These are phyloP conservation scores for Oscheius sp. DNA, from an alignment of 2,888 invertebrate genomes.

Conservation along the genomic window DNA sequence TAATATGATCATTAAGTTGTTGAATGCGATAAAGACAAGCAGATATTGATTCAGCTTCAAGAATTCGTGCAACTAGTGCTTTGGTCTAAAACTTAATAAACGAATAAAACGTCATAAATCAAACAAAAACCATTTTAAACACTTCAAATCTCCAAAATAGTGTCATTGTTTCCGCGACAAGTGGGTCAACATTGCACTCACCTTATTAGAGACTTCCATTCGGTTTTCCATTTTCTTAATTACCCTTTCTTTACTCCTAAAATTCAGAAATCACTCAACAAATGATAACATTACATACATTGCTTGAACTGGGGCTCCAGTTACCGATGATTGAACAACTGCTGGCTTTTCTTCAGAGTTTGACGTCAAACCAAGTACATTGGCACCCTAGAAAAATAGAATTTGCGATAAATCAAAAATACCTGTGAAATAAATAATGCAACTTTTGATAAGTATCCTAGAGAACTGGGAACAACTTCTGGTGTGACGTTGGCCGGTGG, in stretches of 20 bases:
- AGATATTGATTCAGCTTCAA: slow-evolving; percentile 46
- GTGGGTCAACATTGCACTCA: too few relatives aligned
- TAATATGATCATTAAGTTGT: slow-evolving; percentile 59
- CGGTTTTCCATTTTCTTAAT: slow-evolving; percentile 54
- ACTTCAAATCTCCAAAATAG: too few relatives aligned
- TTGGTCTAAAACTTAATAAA: too few relatives aligned
- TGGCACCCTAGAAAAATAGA: slow-evolving; percentile 13
- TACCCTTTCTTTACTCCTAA: slow-evolving; percentile 9
- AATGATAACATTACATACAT: neutral
- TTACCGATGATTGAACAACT: slow-evolving; percentile 5
- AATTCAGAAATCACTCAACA: neutral
- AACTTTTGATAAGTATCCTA: slow-evolving; percentile 19
- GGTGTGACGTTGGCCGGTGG: neutral
- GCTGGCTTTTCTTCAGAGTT: slow-evolving; percentile 1
- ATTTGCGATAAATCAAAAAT: neutral
- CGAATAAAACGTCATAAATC: neutral
- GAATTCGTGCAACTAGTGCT: slow-evolving; percentile 48
- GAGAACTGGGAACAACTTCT: slow-evolving; percentile 5
- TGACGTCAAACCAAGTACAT: slow-evolving; percentile 11
- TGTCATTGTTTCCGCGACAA: too few relatives aligned
- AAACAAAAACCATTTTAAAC: neutral
- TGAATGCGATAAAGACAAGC: slow-evolving; percentile 45
- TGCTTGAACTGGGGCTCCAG: slow-evolving; percentile 1
- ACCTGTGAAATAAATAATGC: slow-evolving; percentile 11
- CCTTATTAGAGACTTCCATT: slow-evolving; percentile 49